phyloP scores from a whole-genome alignment of 2,888 invertebrate genomes.

The Ptycholaimellus sp. region DNA sequence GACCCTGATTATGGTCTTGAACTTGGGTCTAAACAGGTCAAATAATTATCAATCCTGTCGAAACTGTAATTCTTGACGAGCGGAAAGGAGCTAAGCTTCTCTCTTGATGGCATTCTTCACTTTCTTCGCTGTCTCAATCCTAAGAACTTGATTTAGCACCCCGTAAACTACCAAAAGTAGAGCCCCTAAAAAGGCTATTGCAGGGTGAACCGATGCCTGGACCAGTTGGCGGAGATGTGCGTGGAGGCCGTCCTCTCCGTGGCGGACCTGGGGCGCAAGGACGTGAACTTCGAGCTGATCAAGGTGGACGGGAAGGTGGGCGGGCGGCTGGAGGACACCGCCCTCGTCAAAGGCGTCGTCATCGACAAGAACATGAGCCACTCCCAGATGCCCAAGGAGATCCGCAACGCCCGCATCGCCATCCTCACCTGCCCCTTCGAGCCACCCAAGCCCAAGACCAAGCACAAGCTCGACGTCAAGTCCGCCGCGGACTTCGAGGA shows the following conservation, averaged over 20 bases:
- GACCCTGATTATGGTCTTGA: no score
- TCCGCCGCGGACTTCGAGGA: conserved; percentile 82
- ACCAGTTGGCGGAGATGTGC: conserved; percentile 94
- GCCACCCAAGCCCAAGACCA: conserved; percentile 98
- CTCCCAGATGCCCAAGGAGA: conserved; percentile 90
- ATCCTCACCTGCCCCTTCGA: conserved; percentile 98
- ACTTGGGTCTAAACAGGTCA: no score
- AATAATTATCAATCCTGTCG: no score
- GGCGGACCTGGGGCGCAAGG: conserved; percentile 67
- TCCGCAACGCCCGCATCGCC: conserved; percentile 63
- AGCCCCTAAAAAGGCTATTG: conserved; percentile 10
- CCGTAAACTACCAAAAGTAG: background rate
- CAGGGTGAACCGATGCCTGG: conserved; percentile 74
- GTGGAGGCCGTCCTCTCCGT: conserved; percentile 88
- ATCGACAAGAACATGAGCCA: conserved; percentile 86
- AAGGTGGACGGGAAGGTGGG: conserved; percentile 94
- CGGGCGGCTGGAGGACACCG: conserved; percentile 81
- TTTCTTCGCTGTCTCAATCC: no score
- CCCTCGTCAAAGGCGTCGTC: conserved; percentile 81
- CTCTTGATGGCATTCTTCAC: no score
- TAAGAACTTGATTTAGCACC: background rate
- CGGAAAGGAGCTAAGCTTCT: background rate
- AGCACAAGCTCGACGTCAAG: conserved; percentile 92
- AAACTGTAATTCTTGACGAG: conserved; percentile 3
- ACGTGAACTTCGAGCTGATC: conserved; percentile 96